A percentile compares a stretch with the other conserved stretches of the same genome.
Conservation (phyloP, 2,888 invertebrate species). For the Eurytoma californica region DNA sequence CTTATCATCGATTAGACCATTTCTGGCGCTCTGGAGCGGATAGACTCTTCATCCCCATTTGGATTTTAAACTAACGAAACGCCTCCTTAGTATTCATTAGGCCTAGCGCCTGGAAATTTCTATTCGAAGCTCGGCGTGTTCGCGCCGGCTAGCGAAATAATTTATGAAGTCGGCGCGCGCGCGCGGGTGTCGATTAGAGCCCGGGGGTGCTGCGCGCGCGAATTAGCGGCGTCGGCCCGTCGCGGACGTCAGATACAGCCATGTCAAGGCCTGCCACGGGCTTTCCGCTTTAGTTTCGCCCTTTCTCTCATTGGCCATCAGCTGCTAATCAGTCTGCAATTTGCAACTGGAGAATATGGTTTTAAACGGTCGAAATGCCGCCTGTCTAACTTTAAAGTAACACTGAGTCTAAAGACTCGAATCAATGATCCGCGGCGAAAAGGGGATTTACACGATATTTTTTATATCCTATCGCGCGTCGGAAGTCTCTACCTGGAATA, state of each 20-base stretch:
- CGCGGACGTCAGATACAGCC: neutral
- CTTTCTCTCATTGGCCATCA: neutral
- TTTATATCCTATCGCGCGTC: too few species aligned
- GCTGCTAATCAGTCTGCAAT: neutral
- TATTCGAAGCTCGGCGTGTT: conserved; percentile 30
- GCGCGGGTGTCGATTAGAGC: conserved; percentile 22
- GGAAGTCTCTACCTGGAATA: too few species aligned
- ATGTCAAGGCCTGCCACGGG: conserved; percentile 7
- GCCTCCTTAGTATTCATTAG: neutral
- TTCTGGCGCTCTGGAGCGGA: too few species aligned
- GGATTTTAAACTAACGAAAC: neutral
- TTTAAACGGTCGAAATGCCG: neutral
- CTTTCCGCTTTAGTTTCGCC: neutral
- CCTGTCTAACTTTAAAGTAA: neutral
- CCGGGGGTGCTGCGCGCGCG: neutral
- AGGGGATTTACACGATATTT: too few species aligned
- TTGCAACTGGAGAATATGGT: neutral
- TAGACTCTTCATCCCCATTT: neutral
- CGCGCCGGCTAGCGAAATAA: conserved; percentile 30
- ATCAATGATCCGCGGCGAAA: too few species aligned
- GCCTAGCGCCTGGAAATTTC: conserved; percentile 3
- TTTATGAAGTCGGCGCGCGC: conserved; percentile 8
- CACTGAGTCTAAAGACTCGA: neutral
- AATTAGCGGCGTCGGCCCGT: neutral
- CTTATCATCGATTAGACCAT: too few species aligned